Conservation (phyloP, 2,113 vertebrate genomes). For the Rhipidura dahli region DNA sequence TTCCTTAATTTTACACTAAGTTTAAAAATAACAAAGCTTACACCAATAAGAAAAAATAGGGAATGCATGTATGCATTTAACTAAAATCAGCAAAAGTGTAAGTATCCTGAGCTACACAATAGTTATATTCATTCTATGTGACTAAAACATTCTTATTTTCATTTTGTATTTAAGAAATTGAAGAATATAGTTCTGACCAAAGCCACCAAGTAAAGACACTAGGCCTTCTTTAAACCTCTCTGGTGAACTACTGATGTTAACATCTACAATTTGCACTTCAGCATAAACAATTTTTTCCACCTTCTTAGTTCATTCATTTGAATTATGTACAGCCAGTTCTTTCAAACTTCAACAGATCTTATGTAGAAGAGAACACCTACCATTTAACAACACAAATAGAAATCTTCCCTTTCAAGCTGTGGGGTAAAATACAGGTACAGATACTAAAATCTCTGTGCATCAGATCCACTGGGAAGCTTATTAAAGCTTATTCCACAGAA, state of each 20-base stretch:
- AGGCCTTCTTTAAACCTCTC: neutral
- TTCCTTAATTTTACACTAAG: neutral
- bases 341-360: neutral
- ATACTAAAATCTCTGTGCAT: neutral
- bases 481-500: neutral
- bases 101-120: neutral
- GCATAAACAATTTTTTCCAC: neutral
- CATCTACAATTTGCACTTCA: neutral
- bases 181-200: neutral
- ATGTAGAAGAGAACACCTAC: neutral
- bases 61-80: neutral
- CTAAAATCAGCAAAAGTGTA: neutral
- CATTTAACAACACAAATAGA: neutral
- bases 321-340: neutral
- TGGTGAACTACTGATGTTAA: neutral
- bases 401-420: neutral
- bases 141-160: neutral
- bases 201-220: neutral
- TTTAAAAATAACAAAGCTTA: neutral
- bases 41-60: neutral
- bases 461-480: neutral
- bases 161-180: neutral
- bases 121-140: neutral
- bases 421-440: neutral
- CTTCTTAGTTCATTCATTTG: neutral